These are phyloP conservation scores for Drosophila sturtevanti DNA, from an alignment of 1,140 invertebrate species.

Conservation along the genomic window DNA sequence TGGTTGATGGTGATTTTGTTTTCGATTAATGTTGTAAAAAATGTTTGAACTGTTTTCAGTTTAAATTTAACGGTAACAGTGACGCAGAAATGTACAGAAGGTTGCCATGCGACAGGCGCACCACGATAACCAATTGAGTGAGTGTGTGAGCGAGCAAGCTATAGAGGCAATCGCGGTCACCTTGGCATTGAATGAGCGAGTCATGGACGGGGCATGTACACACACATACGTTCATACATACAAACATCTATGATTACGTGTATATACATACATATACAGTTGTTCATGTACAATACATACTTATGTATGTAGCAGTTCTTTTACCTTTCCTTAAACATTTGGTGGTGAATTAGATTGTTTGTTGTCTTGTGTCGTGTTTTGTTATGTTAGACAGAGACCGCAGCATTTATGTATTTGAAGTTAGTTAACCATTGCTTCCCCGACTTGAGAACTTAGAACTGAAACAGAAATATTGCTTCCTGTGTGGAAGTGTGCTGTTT, in stretches of 20 bases:
- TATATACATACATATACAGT: conserved; percentile 11
- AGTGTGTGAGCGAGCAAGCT: conserved; percentile 21
- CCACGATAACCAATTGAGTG: conserved; percentile 10
- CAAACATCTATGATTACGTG: not conserved
- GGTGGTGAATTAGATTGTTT: conserved; percentile 60
- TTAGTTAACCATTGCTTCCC: conserved; percentile 23
- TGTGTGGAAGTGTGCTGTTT: conserved; percentile 30
- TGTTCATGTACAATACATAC: too few relatives aligned
- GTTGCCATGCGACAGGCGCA: conserved; percentile 15
- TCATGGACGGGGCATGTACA: conserved; percentile 3
- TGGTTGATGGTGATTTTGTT: conserved; percentile 41
- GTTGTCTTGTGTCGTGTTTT: conserved; percentile 25
- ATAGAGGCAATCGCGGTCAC: conserved; percentile 39
- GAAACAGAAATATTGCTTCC: conserved; percentile 21
- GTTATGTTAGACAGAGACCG: conserved; percentile 36
- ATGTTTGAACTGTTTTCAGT: conserved; percentile 83
- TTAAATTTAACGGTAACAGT: conserved; percentile 82
- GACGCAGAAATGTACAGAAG: conserved; percentile 62
- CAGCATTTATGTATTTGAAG: conserved; percentile 31
- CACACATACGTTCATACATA: conserved; percentile 23
- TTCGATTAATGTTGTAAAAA: conserved; percentile 76
- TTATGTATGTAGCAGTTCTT: conserved; percentile 55
- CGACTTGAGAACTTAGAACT: conserved; percentile 6
- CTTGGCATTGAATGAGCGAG: conserved; percentile 65
- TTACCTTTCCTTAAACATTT: conserved; percentile 55